A percentile compares a stretch with the other conserved stretches of the same genome.
These are phyloP conservation scores for Passer domesticus DNA, from an alignment of 2,113 vertebrate species.

Conservation along the genomic window DNA sequence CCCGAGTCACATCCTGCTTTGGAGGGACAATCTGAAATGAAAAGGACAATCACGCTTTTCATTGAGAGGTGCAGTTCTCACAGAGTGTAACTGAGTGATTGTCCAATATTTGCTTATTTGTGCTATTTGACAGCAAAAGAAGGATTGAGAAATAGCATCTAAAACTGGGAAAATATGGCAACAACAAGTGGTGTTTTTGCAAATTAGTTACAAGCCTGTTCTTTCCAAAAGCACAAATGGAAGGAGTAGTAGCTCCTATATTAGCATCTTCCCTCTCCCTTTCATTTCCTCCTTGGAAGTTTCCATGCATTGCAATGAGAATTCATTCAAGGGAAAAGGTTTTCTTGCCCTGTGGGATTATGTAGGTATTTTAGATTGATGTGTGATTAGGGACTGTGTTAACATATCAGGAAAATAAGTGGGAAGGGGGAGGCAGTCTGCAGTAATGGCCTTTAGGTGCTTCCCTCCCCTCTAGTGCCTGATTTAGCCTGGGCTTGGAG, in stretches of 20 bases:
- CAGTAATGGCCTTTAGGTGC: background rate
- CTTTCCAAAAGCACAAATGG: background rate
- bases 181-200: background rate
- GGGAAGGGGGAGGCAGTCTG: background rate
- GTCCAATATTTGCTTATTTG: background rate
- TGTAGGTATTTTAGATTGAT: background rate
- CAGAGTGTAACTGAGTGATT: background rate
- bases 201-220: background rate
- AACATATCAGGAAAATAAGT: background rate
- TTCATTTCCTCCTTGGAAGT: background rate
- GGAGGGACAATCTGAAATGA: background rate
- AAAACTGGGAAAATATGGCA: background rate
- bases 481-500: background rate
- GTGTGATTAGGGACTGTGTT: background rate
- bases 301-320: background rate
- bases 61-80: background rate
- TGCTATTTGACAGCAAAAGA: background rate
- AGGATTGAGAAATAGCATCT: background rate
- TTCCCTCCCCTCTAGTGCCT: background rate
- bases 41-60: background rate
- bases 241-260: background rate
- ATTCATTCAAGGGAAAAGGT: background rate
- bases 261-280: background rate
- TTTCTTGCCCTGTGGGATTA: background rate
- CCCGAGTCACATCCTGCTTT: rapidly evolving